Conservation (phyloP, 2,888 invertebrate genomes). For the Bembecia ichneumoniformis region DNA sequence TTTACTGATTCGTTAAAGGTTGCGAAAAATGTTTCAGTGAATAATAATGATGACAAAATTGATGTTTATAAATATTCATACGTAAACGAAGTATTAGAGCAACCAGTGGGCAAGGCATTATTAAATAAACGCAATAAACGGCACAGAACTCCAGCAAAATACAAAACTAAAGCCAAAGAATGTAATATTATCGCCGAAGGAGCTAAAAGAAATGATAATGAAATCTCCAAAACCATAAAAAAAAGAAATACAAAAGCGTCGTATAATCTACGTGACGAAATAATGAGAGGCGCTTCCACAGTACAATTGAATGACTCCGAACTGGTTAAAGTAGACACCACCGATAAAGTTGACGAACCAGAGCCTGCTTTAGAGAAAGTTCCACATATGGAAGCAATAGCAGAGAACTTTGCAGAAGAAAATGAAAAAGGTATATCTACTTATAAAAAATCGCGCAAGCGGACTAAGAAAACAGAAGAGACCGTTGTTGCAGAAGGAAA, state of each 20-base stretch:
- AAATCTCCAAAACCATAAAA: neutral
- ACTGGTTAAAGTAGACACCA: too few relatives aligned
- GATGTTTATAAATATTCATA: neutral
- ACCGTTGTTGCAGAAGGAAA: neutral
- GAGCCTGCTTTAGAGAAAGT: slow-evolving; percentile 17
- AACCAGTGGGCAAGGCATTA: neutral
- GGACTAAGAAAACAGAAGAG: slow-evolving; percentile 12
- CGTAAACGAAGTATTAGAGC: too few relatives aligned
- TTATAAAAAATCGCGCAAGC: slow-evolving; percentile 11
- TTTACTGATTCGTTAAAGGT: too few relatives aligned
- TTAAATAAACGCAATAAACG: too few relatives aligned
- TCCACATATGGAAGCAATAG: slow-evolving; percentile 35
- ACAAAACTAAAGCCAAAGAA: too few relatives aligned
- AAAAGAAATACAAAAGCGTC: slow-evolving; percentile 9
- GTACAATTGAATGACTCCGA: slow-evolving; percentile 35
- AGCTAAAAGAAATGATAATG: too few relatives aligned
- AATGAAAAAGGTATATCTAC: slow-evolving; percentile 6
- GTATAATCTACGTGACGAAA: slow-evolving; percentile 35
- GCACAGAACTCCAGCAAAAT: too few relatives aligned
- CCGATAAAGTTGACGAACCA: slow-evolving; percentile 14
- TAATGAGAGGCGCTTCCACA: slow-evolving; percentile 29
- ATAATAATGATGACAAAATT: too few relatives aligned
- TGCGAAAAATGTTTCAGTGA: too few relatives aligned
- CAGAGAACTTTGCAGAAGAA: slow-evolving; percentile 8
- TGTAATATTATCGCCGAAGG: too few relatives aligned